Evolutionary conservation across 2,888 invertebrate species (phyloP).

Genomic region (Xylocampa areola): DNA sequence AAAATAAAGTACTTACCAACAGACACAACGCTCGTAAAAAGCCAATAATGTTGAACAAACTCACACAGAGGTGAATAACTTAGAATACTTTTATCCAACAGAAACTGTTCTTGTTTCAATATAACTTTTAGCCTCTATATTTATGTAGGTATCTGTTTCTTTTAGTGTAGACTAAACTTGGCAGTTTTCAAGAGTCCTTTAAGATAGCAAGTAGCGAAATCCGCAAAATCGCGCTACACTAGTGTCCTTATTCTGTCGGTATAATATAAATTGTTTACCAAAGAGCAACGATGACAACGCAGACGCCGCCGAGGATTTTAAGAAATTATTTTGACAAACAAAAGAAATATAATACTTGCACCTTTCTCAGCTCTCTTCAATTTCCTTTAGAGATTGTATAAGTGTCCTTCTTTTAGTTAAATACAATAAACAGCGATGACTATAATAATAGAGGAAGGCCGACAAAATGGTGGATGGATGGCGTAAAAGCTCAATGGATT

Average conservation of each 20-base stretch:
- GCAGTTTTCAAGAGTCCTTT: slow-evolving; percentile 66
- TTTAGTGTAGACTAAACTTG: slow-evolving; percentile 59
- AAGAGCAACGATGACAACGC: too few species aligned
- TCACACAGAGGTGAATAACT: slow-evolving; percentile 13
- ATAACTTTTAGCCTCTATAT: slow-evolving; percentile 19
- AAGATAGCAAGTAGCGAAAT: slow-evolving; percentile 65
- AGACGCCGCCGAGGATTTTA: too few species aligned
- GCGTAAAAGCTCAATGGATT: too few species aligned
- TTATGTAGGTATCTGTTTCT: slow-evolving; percentile 46
- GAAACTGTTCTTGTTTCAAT: slow-evolving; percentile 29
- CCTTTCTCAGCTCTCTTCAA: too few species aligned
- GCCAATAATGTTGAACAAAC: slow-evolving; percentile 29
- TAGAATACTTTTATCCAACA: slow-evolving; percentile 10
- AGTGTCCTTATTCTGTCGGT: slow-evolving; percentile 61
- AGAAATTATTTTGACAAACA: too few species aligned
- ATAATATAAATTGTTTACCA: too few species aligned
- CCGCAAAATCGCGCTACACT: slow-evolving; percentile 65
- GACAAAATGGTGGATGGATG: too few species aligned
- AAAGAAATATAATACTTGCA: too few species aligned
- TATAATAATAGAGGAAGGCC: too few species aligned
- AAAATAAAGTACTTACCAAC: slow-evolving; percentile 33
- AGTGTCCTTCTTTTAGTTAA: too few species aligned
- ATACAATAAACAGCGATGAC: too few species aligned
- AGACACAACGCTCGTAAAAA: slow-evolving; percentile 36
- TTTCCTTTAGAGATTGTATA: too few species aligned